phyloP scores from a whole-genome alignment of 2,113 vertebrate species.

The Anser brachyrhynchus region DNA sequence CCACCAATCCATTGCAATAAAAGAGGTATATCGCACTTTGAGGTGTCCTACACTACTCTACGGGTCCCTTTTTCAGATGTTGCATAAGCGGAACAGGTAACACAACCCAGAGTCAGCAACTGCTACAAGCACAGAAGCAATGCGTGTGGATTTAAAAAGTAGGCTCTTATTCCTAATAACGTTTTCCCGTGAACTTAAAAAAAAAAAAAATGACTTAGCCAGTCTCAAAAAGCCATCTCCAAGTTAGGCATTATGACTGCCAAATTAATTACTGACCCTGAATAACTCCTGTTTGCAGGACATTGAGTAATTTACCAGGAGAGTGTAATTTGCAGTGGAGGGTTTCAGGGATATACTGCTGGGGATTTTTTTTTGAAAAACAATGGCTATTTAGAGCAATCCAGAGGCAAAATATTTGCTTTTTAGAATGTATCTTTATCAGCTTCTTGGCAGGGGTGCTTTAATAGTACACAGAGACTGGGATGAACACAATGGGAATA shows the following conservation, averaged over 20 bases:
- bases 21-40: accelerated
- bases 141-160: accelerated
- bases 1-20: background rate
- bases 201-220: background rate
- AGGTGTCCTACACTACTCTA: background rate
- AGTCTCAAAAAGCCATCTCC: background rate
- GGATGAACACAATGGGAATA: background rate
- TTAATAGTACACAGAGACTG: background rate
- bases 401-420: slow-evolving; percentile 9
- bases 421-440: background rate
- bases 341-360: background rate
- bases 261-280: background rate
- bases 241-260: background rate
- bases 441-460: slow-evolving; percentile 3
- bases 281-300: slow-evolving; percentile 27
- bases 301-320: background rate
- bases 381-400: background rate
- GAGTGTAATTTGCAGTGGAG: background rate
- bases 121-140: background rate
- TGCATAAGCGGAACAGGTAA: background rate
- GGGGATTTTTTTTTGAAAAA: background rate
- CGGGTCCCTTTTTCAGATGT: accelerated
- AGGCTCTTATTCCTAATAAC: background rate
- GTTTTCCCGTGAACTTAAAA: background rate
- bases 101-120: background rate